phyloP scores from a whole-genome alignment of 2,113 vertebrate genomes.

The Seriola aureovittata region DNA sequence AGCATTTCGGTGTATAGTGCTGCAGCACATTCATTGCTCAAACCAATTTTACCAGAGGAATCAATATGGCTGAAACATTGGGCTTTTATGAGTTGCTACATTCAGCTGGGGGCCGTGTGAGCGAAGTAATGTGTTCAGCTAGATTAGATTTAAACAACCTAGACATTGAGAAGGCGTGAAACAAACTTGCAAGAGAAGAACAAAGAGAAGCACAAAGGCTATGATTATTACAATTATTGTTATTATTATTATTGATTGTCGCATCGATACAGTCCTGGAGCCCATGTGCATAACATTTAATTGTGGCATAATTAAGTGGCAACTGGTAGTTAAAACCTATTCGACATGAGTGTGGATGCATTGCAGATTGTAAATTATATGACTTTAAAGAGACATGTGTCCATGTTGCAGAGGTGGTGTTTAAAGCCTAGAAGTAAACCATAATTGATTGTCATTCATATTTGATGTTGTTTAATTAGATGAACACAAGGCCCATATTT shows the following conservation, averaged over 20 bases:
- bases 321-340: slow-evolving; percentile 21
- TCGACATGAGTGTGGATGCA: background rate
- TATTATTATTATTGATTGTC: slow-evolving; percentile 46
- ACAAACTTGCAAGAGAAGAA: slow-evolving; percentile 61
- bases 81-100: slow-evolving; percentile 84
- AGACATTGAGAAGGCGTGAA: slow-evolving; percentile 64
- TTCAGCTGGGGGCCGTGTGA: slow-evolving; percentile 78
- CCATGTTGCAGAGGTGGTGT: slow-evolving; percentile 42
- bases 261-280: slow-evolving; percentile 24
- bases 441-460: slow-evolving; percentile 79
- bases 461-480: slow-evolving; percentile 80
- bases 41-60: slow-evolving; percentile 85
- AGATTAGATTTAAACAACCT: slow-evolving; percentile 82
- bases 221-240: slow-evolving; percentile 10
- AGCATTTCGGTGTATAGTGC: slow-evolving; percentile 76
- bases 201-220: slow-evolving; percentile 46
- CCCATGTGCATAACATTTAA: slow-evolving; percentile 20
- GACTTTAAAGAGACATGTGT: slow-evolving; percentile 22
- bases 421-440: slow-evolving; percentile 51
- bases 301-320: slow-evolving; percentile 2
- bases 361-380: slow-evolving; percentile 5
- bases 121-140: slow-evolving; percentile 77
- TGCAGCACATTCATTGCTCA: slow-evolving; percentile 79
- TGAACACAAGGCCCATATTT: slow-evolving; percentile 77
- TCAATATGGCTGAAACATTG: slow-evolving; percentile 87